phyloP scores from a whole-genome alignment of 2,113 vertebrate genomes.

The Megaceryle torquata region DNA sequence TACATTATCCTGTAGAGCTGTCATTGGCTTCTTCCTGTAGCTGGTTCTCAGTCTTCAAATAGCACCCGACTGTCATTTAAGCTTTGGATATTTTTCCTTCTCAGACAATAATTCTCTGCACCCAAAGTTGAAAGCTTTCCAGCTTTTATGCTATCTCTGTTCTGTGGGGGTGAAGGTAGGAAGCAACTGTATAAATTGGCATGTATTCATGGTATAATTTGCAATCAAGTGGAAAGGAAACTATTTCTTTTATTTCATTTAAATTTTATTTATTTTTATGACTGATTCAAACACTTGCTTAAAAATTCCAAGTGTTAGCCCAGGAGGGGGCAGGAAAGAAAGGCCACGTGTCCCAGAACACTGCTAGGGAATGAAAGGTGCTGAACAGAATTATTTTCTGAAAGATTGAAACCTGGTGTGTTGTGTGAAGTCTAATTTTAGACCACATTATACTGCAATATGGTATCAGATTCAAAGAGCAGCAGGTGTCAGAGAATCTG shows the following conservation, averaged over 20 bases:
- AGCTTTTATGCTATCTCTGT: conserved; percentile 19
- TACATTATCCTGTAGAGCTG: conserved; percentile 35
- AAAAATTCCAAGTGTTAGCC: background rate
- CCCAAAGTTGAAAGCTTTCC: conserved; percentile 35
- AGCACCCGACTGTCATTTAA: conserved; percentile 45
- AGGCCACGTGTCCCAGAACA: background rate
- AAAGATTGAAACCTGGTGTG: conserved; percentile 57
- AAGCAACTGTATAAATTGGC: conserved; percentile 21
- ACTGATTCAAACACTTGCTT: background rate
- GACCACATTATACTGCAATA: conserved; percentile 61
- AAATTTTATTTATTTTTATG: background rate
- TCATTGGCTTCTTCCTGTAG: conserved; percentile 39
- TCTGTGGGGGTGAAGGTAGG: conserved; percentile 47
- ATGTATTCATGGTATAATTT: background rate
- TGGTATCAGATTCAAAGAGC: conserved; percentile 61
- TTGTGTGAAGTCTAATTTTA: conserved; percentile 67
- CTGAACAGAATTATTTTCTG: conserved; percentile 57
- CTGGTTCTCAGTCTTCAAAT: conserved; percentile 33
- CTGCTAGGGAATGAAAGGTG: background rate
- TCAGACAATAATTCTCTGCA: conserved; percentile 57
- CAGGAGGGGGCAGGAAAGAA: conserved; percentile 18
- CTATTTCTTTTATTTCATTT: background rate
- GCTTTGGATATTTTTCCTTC: conserved; percentile 49
- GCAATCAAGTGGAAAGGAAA: background rate
- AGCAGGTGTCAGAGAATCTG: conserved; percentile 70